Conservation (phyloP, 2,888 invertebrate genomes). For the Limnephilus lunatus region DNA sequence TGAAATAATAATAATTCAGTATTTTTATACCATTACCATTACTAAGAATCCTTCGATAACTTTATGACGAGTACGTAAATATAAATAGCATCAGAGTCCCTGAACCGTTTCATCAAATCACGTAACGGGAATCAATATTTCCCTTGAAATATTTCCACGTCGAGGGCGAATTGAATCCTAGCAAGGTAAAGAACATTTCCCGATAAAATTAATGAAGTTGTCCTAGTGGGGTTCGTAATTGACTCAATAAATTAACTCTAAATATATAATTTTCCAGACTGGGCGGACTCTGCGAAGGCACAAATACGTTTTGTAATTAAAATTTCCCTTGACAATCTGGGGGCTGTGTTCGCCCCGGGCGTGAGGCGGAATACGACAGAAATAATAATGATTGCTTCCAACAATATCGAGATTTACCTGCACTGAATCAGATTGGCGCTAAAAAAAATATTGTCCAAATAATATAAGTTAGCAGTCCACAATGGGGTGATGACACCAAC, state of each 20-base stretch:
- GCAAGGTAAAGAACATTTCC: not conserved
- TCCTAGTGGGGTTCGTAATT: slow-evolving; percentile 49
- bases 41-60: not conserved
- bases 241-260: slow-evolving; percentile 55
- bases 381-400: not conserved
- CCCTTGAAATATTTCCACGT: slow-evolving; percentile 8
- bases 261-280: slow-evolving; percentile 51
- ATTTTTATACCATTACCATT: not conserved
- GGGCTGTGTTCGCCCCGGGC: not conserved
- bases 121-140: not conserved
- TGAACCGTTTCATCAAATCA: not conserved
- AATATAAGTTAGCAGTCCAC: too few species aligned
- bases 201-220: slow-evolving; percentile 57
- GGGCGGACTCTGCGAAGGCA: slow-evolving; percentile 39
- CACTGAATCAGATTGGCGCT: too few species aligned
- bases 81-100: not conserved
- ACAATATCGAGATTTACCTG: not conserved
- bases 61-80: not conserved
- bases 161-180: not conserved
- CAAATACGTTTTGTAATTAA: slow-evolving; percentile 42
- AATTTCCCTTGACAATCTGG: slow-evolving; percentile 35
- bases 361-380: not conserved
- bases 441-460: too few species aligned
- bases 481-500: too few species aligned
- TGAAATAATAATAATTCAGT: too few species aligned